Conservation (phyloP, 2,797 vertebrate species). For the Passerculus sandwichensis region DNA sequence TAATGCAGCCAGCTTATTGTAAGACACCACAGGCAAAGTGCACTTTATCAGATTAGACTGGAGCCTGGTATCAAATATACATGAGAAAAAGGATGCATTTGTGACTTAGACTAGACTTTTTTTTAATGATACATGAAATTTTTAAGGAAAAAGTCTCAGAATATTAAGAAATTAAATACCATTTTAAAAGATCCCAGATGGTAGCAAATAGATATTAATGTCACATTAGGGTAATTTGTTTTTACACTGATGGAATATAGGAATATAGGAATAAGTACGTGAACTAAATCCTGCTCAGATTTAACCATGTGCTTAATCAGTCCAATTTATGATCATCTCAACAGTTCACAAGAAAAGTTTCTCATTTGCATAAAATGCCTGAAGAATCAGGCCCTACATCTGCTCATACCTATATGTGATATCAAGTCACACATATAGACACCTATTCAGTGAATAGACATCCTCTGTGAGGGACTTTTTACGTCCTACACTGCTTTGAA, state of each 20-base stretch:
- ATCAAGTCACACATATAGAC: background rate
- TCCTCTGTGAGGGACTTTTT: background rate
- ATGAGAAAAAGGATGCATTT: slow-evolving; percentile 87
- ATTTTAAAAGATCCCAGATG: slow-evolving; percentile 70
- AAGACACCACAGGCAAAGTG: slow-evolving; percentile 89
- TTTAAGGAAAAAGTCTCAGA: slow-evolving; percentile 74
- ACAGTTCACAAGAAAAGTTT: slow-evolving; percentile 26
- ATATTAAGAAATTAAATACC: slow-evolving; percentile 77
- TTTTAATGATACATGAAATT: slow-evolving; percentile 80
- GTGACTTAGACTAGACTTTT: slow-evolving; percentile 82
- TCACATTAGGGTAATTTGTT: slow-evolving; percentile 73
- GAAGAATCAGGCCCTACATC: slow-evolving; percentile 33
- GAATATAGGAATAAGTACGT: background rate
- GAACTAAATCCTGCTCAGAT: slow-evolving; percentile 35
- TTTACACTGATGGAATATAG: slow-evolving; percentile 65
- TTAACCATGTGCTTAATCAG: slow-evolving; percentile 57
- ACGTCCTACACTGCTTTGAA: slow-evolving; percentile 44
- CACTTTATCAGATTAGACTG: slow-evolving; percentile 91
- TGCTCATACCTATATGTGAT: background rate
- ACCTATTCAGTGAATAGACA: background rate
- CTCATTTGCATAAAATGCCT: slow-evolving; percentile 45
- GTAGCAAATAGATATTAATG: slow-evolving; percentile 72
- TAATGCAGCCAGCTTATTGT: slow-evolving; percentile 89
- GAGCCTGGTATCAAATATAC: slow-evolving; percentile 89
- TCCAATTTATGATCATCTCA: slow-evolving; percentile 54